A percentile compares a stretch with the other conserved stretches of the same genome.
Conservation (phyloP, 2,113 vertebrate species). For the Zosterops hypoxanthus region DNA sequence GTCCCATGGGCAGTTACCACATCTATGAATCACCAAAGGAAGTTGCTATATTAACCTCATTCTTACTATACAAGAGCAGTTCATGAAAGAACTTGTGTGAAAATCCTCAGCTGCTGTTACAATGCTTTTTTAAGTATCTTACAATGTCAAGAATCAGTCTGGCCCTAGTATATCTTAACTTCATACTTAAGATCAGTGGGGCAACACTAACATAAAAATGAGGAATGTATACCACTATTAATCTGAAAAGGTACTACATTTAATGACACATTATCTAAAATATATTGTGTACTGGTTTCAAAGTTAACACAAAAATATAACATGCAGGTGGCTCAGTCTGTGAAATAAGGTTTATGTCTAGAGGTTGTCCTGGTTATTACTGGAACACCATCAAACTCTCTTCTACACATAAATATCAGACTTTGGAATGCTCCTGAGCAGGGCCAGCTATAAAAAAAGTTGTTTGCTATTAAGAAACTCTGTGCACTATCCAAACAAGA, state of each 20-base stretch:
- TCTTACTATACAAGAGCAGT: not conserved
- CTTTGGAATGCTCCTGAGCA: not conserved
- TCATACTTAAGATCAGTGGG: not conserved
- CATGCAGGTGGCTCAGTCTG: not conserved
- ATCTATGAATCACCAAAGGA: not conserved
- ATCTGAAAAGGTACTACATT: not conserved
- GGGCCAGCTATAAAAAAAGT: slow-evolving; percentile 9
- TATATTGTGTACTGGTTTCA: not conserved
- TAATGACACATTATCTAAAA: slow-evolving; percentile 9
- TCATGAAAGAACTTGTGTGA: not conserved
- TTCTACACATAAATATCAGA: slow-evolving; percentile 9
- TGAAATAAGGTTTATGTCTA: slow-evolving; percentile 30
- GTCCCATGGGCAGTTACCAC: not conserved
- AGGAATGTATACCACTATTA: not conserved
- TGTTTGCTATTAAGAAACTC: slow-evolving; percentile 8
- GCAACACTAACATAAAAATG: slow-evolving; percentile 25
- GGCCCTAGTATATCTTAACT: not conserved
- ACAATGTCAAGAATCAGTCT: not conserved
- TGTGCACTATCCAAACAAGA: not conserved
- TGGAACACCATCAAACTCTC: not conserved
- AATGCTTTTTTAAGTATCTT: not conserved
- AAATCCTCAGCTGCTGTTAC: not conserved
- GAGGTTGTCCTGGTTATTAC: not conserved
- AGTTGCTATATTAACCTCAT: not conserved
- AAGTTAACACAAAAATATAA: slow-evolving; percentile 9